A percentile compares a stretch with the other conserved stretches of the same genome.
Conservation (phyloP, 2,113 vertebrate genomes). For the Mesitornis unicolor region DNA sequence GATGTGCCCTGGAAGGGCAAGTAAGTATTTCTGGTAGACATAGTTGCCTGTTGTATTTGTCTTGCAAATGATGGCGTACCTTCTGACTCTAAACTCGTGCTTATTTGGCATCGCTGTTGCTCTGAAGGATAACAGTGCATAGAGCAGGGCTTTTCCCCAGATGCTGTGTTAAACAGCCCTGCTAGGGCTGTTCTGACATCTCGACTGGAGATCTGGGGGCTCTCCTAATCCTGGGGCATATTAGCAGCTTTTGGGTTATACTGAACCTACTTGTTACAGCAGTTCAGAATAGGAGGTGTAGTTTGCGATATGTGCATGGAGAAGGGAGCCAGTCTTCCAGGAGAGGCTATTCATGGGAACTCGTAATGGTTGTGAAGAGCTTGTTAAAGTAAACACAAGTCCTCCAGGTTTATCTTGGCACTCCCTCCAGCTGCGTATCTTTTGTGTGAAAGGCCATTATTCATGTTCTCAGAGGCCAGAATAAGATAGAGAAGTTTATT, state of each 20-base stretch:
- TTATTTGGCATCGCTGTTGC: not conserved
- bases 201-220: not conserved
- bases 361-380: not conserved
- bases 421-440: not conserved
- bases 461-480: not conserved
- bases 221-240: not conserved
- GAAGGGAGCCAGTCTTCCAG: not conserved
- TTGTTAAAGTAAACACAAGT: not conserved
- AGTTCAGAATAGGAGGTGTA: not conserved
- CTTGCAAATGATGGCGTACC: not conserved
- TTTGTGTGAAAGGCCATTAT: not conserved
- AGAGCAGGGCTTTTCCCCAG: not conserved
- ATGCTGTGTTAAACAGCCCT: not conserved
- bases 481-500: not conserved
- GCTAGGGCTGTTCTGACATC: not conserved
- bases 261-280: not conserved
- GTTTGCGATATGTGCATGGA: not conserved
- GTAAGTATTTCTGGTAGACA: not conserved
- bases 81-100: not conserved
- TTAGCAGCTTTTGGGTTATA: not conserved
- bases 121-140: not conserved
- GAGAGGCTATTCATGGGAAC: not conserved
- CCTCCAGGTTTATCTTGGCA: conserved; percentile 16
- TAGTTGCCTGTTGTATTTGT: not conserved
- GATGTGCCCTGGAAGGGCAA: not conserved